Conservation (phyloP, 2,888 invertebrate species). For the Strigamia transsilvanica region DNA sequence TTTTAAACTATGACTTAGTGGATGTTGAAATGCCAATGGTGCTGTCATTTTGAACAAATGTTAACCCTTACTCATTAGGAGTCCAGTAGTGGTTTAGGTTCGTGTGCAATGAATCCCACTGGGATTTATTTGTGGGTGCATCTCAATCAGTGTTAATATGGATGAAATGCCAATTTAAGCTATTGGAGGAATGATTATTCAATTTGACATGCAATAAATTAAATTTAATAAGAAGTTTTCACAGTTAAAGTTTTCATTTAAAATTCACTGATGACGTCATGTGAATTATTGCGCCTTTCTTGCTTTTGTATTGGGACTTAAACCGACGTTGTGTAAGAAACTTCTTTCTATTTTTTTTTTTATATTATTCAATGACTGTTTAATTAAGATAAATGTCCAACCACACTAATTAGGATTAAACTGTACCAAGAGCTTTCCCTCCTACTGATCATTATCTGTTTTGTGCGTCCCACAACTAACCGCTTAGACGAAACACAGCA, state of each 20-base stretch:
- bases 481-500: constrained; percentile 13
- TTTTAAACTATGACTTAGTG: constrained; percentile 40
- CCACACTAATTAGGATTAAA: constrained; percentile 46
- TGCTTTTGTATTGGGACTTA: neutral
- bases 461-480: constrained; percentile 39
- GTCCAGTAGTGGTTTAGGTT: constrained; percentile 7
- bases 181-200: neutral
- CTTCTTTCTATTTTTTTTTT: neutral
- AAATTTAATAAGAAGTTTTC: neutral
- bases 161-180: neutral
- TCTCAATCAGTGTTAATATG: constrained; percentile 25
- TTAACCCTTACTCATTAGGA: constrained; percentile 6
- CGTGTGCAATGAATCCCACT: constrained; percentile 7
- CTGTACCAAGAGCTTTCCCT: constrained; percentile 33
- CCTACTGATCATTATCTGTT: constrained; percentile 31
- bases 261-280: neutral
- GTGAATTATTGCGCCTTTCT: neutral
- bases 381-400: constrained; percentile 46
- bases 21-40: constrained; percentile 23
- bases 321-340: neutral
- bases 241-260: neutral
- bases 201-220: neutral
- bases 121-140: constrained; percentile 7
- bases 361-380: constrained; percentile 37
- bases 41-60: constrained; percentile 28